Percentiles rank a stretch among this genome's conserved stretches.
These are phyloP conservation scores for Podarcis lilfordi DNA, from an alignment of 2,797 vertebrate genomes.

Conservation along the genomic window DNA sequence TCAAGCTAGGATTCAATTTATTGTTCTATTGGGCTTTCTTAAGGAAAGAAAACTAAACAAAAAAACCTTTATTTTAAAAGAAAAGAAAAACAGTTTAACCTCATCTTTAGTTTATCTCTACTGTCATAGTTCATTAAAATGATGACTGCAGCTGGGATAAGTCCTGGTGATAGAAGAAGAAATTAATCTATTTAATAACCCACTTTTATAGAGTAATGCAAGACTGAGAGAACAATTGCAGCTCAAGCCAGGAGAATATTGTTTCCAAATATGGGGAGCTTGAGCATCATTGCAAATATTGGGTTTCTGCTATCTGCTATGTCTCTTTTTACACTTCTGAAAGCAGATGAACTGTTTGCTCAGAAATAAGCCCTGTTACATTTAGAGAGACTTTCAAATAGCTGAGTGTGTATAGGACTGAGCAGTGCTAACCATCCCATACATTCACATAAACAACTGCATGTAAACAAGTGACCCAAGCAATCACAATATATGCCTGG, in stretches of 20 bases:
- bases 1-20: slow-evolving; percentile 14
- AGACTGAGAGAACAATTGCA: slow-evolving; percentile 11
- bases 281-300: neutral
- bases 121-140: slow-evolving; percentile 32
- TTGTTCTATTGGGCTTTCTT: neutral
- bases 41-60: neutral
- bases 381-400: neutral
- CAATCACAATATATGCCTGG: no score
- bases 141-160: slow-evolving; percentile 3
- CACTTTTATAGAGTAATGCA: slow-evolving; percentile 13
- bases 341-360: neutral
- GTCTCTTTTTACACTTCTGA: neutral
- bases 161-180: slow-evolving; percentile 10
- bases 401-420: no score
- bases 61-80: neutral
- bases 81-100: slow-evolving; percentile 16
- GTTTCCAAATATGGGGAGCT: neutral
- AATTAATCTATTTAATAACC: slow-evolving; percentile 34
- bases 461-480: neutral
- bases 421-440: neutral
- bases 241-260: neutral
- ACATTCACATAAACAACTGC: neutral
- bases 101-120: slow-evolving; percentile 28
- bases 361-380: no score
- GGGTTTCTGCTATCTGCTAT: neutral